Percentiles rank a stretch among this genome's conserved stretches.
These are phyloP conservation scores for Agonopterix subpropinquella DNA, from an alignment of 2,888 invertebrate species.

Conservation along the genomic window DNA sequence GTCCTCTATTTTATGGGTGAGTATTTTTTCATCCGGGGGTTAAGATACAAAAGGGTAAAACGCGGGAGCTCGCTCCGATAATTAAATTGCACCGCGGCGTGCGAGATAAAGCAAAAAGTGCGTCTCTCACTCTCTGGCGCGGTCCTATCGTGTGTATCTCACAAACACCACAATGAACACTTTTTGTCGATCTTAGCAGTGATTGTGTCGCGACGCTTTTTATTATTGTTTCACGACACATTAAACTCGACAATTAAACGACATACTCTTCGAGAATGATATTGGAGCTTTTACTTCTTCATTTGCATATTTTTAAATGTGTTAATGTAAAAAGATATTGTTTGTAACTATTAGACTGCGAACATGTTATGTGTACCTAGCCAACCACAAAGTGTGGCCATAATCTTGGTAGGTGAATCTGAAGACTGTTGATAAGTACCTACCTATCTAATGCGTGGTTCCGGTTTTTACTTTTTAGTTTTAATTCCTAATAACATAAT, in stretches of 20 bases:
- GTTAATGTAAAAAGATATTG: neutral
- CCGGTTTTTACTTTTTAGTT: no score
- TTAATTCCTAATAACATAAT: no score
- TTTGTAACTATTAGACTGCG: no score
- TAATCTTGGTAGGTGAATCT: no score
- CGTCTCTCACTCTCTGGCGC: constrained; percentile 6
- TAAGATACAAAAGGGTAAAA: constrained; percentile 77
- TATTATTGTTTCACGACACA: constrained; percentile 39
- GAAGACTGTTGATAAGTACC: no score
- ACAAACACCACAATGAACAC: constrained; percentile 1
- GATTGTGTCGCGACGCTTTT: constrained; percentile 16
- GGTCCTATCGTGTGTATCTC: neutral
- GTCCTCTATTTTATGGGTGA: constrained; percentile 76
- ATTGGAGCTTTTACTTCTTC: neutral
- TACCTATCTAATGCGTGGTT: no score
- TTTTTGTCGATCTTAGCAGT: constrained; percentile 5
- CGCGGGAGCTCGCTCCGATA: constrained; percentile 65
- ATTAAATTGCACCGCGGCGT: constrained; percentile 70
- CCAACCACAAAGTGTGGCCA: no score
- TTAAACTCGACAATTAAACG: constrained; percentile 47
- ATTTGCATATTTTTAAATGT: constrained; percentile 8
- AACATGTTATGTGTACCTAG: no score
- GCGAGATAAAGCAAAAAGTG: constrained; percentile 17
- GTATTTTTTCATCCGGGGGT: constrained; percentile 74
- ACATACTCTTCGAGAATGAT: constrained; percentile 25